Evolutionary conservation across 1,140 invertebrate species (phyloP), one percentile per base, ranked within the genome.

Genomic region (Megalonaias nervosa): DNA sequence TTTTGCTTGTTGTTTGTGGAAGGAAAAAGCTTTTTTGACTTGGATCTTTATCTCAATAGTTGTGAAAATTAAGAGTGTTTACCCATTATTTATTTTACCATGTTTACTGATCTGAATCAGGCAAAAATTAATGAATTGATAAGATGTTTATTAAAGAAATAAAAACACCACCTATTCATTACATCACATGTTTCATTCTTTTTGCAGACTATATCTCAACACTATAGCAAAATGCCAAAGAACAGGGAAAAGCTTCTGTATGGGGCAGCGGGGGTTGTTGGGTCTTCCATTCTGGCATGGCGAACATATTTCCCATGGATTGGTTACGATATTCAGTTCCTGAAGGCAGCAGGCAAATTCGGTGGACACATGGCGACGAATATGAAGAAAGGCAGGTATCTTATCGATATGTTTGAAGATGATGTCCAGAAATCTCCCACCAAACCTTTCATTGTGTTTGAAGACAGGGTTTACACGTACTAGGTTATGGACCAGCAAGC

Each of bases 331-430:
- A 55, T 83, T 31, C 73, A 71, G 48, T 58, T 76, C 57, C 73
- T 83, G 56, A 80, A 75, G 26, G 17, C 31, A 56, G 78, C 70
- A 11, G 69, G 23, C 62, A 81, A 67, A 48, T 31, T 60, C 5
- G 62, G 67, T 12, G 57, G 68, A 15, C 12, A 56, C 14, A 58
- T 80, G 0, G 19, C 21, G 11, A 19, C 56, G 4, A 81, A 82
- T 67, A 57, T 72, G 5, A 59, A 59, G 55, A 82, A 67, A 13
- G 31, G 67, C 2, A 65, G 70, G 15, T 81, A 74, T 59, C 23
- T 87, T 5, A 84, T 87, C 61, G 84, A 88, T 60, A 76, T 75
- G 69, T 89, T 89, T 82, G 86, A 89, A 74, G 66, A 74, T n/a
- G 75, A 80, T 21, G 87, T 82, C 23, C 55, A 11, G 1, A 79